These are phyloP conservation scores for Periparus ater DNA, from an alignment of 2,797 vertebrate species.

Conservation along the genomic window DNA sequence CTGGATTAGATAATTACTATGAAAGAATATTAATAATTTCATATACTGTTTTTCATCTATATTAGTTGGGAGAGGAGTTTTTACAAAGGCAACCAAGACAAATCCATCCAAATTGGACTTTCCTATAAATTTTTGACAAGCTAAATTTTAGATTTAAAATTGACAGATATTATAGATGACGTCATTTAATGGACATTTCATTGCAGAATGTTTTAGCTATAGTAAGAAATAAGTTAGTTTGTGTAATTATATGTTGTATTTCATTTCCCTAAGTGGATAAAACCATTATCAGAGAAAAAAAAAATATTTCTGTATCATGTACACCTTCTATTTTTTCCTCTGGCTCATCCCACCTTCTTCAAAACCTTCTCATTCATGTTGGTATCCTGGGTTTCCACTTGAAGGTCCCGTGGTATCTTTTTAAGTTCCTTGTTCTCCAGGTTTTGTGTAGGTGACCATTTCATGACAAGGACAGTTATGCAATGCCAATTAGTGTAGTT, in stretches of 20 bases:
- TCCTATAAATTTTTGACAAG: background rate
- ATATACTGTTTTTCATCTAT: background rate
- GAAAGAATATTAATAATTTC: background rate
- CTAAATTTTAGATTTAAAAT: background rate
- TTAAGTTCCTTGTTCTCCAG: background rate
- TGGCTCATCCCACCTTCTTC: background rate
- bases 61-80: background rate
- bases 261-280: background rate
- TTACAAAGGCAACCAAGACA: background rate
- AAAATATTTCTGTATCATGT: background rate
- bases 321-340: background rate
- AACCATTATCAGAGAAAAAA: background rate
- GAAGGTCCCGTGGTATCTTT: accelerated
- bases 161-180: background rate
- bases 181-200: background rate
- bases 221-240: background rate
- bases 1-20: background rate
- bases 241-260: background rate
- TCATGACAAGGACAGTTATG: background rate
- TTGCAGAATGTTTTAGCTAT: background rate
- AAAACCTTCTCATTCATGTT: background rate
- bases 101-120: background rate
- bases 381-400: background rate
- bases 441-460: background rate
- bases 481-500: background rate